Base-by-base conservation (phyloP, 2,888 invertebrate genomes). In the Colostygia pectinataria region DNA sequence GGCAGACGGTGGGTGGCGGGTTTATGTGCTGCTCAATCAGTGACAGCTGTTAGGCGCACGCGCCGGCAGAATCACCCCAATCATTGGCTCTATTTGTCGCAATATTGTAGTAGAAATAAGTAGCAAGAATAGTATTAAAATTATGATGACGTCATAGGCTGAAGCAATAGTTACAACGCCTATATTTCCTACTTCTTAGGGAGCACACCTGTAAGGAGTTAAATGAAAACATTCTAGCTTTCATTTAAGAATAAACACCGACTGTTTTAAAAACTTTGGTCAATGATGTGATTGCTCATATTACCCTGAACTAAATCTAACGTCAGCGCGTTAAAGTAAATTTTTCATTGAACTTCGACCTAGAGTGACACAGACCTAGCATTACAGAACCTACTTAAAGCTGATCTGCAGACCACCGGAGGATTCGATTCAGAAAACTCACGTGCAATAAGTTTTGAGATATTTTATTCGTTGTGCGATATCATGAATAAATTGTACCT, bases 21-120 rank as follows among this genome's bases (percentile, higher is more conserved):
- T 84, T 82, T 82, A 33, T 33, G 80, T 79, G 68, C 64, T 68
- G 67, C 68, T 86, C 83, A 84, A 88, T 89, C 84, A 83, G 81
- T 59, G 76, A 71, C 65, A 80, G 78, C 66, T 68, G 80, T 79
- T 77, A 69, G 62, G 72, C 81, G 86, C 88, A 87, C 84, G 85
- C 85, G 85, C 79, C 68, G 54, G 83, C 77, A 57, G 70, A 68
- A 72, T 74, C 67, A 68, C 69, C 59, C 64, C 56, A 71, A 77
- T 82, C 81, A 83, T 85, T 81, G 82, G 72, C 71, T 65, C 68
- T 75, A 76, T 81, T 82, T 78, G 82, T 80, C 69, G 78, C 72
- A 73, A 71, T 76, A 3, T 23, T 20, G 40, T 23, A 40, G 18
- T 2, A 38, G 15, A 32, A 5, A 10, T 38, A 67, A 41, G 39